A percentile compares a stretch with the other conserved stretches of the same genome.
These are phyloP conservation scores for Spisula solida DNA, from an alignment of 2,888 invertebrate species.

Conservation along the genomic window DNA sequence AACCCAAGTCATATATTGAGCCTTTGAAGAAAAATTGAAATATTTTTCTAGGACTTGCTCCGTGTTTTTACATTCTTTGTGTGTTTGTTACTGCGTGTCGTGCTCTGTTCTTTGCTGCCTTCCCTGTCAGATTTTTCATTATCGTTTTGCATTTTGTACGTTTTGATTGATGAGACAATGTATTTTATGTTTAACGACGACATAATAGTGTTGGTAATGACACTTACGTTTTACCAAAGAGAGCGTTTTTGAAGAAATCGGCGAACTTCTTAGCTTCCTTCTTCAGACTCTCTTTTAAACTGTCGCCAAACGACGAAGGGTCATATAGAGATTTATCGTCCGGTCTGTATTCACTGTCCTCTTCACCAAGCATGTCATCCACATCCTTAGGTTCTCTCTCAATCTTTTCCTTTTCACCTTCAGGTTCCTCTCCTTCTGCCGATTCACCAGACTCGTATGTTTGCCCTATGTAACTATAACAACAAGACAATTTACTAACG, in stretches of 20 bases:
- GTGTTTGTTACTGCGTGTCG: too few species aligned
- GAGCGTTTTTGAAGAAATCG: constrained; percentile 57
- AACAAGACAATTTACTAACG: background rate
- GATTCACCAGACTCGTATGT: constrained; percentile 63
- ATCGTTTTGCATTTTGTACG: too few species aligned
- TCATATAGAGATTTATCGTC: constrained; percentile 53
- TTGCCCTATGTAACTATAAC: constrained; percentile 61
- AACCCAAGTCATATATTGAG: too few species aligned
- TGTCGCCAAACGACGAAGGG: constrained; percentile 44
- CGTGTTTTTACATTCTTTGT: too few species aligned
- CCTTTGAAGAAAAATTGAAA: too few species aligned
- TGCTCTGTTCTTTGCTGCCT: too few species aligned
- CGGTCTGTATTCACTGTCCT: constrained; percentile 54
- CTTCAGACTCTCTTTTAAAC: constrained; percentile 45
- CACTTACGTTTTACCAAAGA: constrained; percentile 48
- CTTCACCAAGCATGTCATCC: constrained; percentile 53
- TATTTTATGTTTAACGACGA: too few species aligned
- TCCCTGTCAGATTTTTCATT: too few species aligned
- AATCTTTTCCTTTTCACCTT: constrained; percentile 48
- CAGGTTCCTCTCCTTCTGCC: constrained; percentile 55
- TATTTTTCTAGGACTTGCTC: too few species aligned
- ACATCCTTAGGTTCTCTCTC: constrained; percentile 36
- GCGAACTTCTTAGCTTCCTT: constrained; percentile 58
- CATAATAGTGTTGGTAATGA: too few species aligned
- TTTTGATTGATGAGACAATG: too few species aligned